Base-by-base conservation (phyloP, 1,140 invertebrate genomes). In the Thalassaphorura encarpata region DNA sequence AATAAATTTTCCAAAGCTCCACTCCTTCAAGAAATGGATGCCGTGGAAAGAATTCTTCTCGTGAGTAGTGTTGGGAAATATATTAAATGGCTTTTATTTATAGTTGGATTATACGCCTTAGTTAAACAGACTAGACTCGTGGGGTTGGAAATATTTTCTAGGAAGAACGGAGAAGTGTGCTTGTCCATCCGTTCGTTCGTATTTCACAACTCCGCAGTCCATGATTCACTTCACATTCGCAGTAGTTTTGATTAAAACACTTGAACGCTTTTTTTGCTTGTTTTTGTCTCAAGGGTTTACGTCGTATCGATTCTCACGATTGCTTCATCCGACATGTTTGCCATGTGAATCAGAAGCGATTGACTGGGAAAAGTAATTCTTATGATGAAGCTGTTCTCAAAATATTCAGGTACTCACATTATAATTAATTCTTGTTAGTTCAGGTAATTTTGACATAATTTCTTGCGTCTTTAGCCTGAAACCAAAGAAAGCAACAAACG, bases 311-410 rank as follows among this genome's bases (percentile, higher is more conserved):
- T 40, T 54, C 60, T 15, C 60, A 62, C 33, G 60, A 62, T 19
- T 62, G 60, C 36, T 62, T 62, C 49, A 62, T 62, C 29, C 60
- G 56, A 24, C 55, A 62, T 46, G 55, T 62, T 52, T 62, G 60
- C 36, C 60, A 58, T 55, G 42, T 62, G 15, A 57, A 62, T 15
- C 55, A 62, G 42, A 58, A 62, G n/a, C 52, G 53, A 55, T 27
- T 62, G 15, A 15, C 46, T 18, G 60, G 60, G 13, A 62, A 45
- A 21, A 28, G 41, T 19, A 28, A 52, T 5, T n/a, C 45, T 5
- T 57, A 40, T 29, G 60, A 62, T 19, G 48, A 52, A n/a, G 48
- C 55, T 11, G 31, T 54, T n/a, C 48, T 62, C 4, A 28, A 58
- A 29, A 51, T 62, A 45, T 62, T 62, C 52, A 62, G 52, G 54